Base-by-base conservation (phyloP, 2,113 vertebrate genomes). In the Neofelis nebulosa region DNA sequence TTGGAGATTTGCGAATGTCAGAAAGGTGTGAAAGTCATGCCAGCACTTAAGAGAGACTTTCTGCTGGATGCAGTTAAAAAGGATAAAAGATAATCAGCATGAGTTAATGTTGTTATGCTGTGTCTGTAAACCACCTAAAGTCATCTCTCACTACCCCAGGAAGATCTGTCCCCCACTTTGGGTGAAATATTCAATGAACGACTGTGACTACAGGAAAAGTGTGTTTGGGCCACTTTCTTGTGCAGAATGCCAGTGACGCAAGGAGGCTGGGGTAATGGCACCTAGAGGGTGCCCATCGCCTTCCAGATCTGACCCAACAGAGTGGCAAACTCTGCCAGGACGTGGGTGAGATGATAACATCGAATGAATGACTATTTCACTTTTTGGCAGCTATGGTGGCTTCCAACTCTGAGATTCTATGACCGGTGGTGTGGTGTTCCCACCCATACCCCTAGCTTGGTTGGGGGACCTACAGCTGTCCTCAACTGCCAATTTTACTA, bases 221-320 rank as follows among this genome's bases (percentile, higher is more conserved):
- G 10, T 27, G 4, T 11, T 48, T 9, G 5, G n/a, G 78, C 25
- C 16, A 2, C 57, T 33, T 84, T 48, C 84, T 38, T 2, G 5
- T 90, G 52, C 25, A 50, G 71, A 21, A 41, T 83, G 16, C 18
- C 7, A 2, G 10, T 11, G 33, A 71, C 36, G 14, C 36, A 50
- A 1, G 2, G 18, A 52, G 29, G 19, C 8, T 19, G 7, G 13
- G 4, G 29, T n/a, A 33, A 33, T 2, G 50, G n/a, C 1, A 2
- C 13, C n/a, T n/a, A 14, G 3, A 4, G 29, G 21, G 29, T 1
- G 19, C 21, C 3, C 38, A 2, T 25, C 5, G 2, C 76, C 61
- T 57, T 71, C 4, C 71, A 65, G 50, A 29, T 31, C 4, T 23
- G 38, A 21, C 3, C 1, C 23, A 5, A 4, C 2, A 9, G 16